These are phyloP conservation scores for Gymnocheta viridis DNA, from an alignment of 2,888 invertebrate genomes.

Conservation along the genomic window DNA sequence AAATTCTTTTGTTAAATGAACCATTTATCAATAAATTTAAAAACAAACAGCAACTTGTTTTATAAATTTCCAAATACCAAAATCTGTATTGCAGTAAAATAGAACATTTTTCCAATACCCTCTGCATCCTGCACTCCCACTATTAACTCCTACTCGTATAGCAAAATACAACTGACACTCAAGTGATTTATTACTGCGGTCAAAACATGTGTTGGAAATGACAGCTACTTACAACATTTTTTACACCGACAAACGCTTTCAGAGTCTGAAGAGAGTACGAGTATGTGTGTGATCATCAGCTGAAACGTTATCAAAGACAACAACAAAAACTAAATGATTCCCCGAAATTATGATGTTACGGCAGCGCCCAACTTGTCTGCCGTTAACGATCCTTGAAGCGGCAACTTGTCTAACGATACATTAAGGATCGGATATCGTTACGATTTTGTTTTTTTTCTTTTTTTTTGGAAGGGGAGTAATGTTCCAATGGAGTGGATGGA, in stretches of 20 bases:
- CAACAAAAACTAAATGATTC: conserved; percentile 68
- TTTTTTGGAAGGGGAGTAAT: conserved; percentile 5
- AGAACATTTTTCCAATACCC: conserved; percentile 21
- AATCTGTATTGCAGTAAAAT: conserved; percentile 15
- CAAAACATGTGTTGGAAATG: conserved; percentile 82
- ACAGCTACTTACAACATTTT: conserved; percentile 81
- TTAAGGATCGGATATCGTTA: conserved; percentile 61
- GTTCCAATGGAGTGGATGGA: neutral
- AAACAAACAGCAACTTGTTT: conserved; percentile 27
- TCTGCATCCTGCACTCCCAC: conserved; percentile 16
- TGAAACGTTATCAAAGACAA: conserved; percentile 14
- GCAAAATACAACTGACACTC: conserved; percentile 73
- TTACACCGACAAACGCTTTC: conserved; percentile 73
- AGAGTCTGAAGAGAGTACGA: conserved; percentile 30
- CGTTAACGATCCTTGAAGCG: conserved; percentile 73
- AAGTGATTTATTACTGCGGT: conserved; percentile 82
- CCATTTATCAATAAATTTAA: conserved; percentile 53
- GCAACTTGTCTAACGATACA: conserved; percentile 69
- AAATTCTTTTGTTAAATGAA: conserved; percentile 51
- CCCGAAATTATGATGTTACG: conserved; percentile 79
- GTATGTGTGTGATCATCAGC: conserved; percentile 58
- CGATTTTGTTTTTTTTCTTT: neutral
- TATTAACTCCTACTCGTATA: conserved; percentile 33
- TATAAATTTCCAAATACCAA: neutral
- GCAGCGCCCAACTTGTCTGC: conserved; percentile 81